These are phyloP conservation scores for Conops quadrifasciatus DNA, from an alignment of 2,888 invertebrate genomes.

Conservation along the genomic window DNA sequence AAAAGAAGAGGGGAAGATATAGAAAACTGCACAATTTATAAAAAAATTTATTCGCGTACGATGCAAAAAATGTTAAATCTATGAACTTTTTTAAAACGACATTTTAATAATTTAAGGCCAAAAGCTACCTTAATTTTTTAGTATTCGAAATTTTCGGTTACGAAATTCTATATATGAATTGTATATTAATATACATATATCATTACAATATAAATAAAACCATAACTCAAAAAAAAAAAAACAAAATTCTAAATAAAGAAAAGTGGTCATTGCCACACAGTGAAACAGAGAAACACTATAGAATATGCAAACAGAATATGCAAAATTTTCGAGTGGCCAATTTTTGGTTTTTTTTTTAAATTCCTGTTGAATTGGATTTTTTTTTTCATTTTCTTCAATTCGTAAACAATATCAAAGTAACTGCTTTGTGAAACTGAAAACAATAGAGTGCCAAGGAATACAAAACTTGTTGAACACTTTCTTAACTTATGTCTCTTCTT, in stretches of 20 bases:
- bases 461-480: no score
- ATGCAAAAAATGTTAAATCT: background rate
- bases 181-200: no score
- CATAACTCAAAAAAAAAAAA: conserved; percentile 10
- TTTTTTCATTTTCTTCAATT: no score
- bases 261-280: conserved; percentile 15
- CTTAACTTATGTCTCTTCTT: no score
- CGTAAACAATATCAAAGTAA: no score
- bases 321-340: conserved; percentile 1
- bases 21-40: background rate
- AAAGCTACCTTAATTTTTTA: no score
- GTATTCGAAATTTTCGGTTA: no score
- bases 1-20: no score
- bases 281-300: background rate
- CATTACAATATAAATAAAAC: no score
- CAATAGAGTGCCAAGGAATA: no score
- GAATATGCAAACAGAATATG: background rate
- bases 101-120: background rate
- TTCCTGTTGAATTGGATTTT: no score
- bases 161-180: background rate
- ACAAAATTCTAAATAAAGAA: conserved; percentile 27
- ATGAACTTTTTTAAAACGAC: background rate
- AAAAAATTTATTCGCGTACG: background rate
- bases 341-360: background rate
- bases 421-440: no score